Conservation (phyloP, 2,797 vertebrate genomes). For the Acrossocheilus wenchowensis region DNA sequence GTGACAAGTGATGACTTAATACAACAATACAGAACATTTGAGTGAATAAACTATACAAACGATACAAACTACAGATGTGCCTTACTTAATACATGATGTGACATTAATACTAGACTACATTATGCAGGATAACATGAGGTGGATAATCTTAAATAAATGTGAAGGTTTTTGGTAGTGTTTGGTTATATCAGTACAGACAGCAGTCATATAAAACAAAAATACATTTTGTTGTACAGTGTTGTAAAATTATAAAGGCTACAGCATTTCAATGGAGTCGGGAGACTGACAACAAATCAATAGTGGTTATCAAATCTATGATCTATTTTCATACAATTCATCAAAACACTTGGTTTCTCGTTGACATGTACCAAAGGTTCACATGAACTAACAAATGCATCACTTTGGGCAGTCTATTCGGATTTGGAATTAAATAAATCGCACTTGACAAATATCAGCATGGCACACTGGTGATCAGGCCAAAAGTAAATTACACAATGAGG, state of each 20-base stretch:
- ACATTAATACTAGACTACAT: constrained; percentile 63
- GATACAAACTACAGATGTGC: constrained; percentile 50
- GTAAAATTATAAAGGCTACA: constrained; percentile 39
- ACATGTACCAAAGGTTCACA: constrained; percentile 18
- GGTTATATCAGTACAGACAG: constrained; percentile 10
- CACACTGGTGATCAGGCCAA: constrained; percentile 58
- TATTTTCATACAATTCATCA: constrained; percentile 39
- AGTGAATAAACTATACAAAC: constrained; percentile 36
- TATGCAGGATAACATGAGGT: constrained; percentile 54
- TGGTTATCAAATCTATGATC: constrained; percentile 39
- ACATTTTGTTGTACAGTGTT: constrained; percentile 11
- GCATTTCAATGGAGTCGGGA: constrained; percentile 53
- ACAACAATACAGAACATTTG: constrained; percentile 47
- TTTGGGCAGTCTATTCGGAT: constrained; percentile 56
- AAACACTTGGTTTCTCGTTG: constrained; percentile 46
- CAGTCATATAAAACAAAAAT: constrained; percentile 21
- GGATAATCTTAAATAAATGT: constrained; percentile 36
- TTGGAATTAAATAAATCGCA: constrained; percentile 56
- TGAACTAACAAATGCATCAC: constrained; percentile 41
- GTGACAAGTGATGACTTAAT: constrained; percentile 36
- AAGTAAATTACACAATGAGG: constrained; percentile 44
- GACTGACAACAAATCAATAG: constrained; percentile 23
- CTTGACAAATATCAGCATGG: constrained; percentile 56
- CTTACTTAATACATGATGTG: constrained; percentile 60
- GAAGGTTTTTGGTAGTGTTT: constrained; percentile 31